Conservation (phyloP, 2,113 vertebrate genomes). For the Aspiorhynchus laticeps region DNA sequence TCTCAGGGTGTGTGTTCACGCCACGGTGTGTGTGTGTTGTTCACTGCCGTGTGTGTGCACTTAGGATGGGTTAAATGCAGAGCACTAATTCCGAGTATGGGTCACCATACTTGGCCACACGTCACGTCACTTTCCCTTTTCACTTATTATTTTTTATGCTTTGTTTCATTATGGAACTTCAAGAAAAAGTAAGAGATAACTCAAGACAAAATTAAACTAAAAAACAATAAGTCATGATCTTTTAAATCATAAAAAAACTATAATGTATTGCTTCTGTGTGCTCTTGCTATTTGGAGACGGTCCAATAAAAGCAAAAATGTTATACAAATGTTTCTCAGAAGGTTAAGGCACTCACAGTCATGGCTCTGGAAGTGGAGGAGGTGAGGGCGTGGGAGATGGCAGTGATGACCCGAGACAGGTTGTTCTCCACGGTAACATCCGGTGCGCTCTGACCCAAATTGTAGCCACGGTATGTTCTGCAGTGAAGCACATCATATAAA, state of each 20-base stretch:
- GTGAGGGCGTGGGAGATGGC: slow-evolving; percentile 87
- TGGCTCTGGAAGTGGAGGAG: slow-evolving; percentile 88
- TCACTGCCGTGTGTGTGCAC: too few relatives aligned
- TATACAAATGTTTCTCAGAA: not conserved
- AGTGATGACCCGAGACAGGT: slow-evolving; percentile 89
- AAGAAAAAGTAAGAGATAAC: not conserved
- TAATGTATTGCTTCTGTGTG: not conserved
- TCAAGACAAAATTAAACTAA: not conserved
- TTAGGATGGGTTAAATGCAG: too few relatives aligned
- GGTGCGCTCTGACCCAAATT: slow-evolving; percentile 81
- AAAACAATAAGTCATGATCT: not conserved
- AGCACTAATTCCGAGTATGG: too few relatives aligned
- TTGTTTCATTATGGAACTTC: not conserved
- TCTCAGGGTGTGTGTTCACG: too few relatives aligned
- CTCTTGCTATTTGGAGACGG: not conserved
- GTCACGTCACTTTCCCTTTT: too few relatives aligned
- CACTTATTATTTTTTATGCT: not conserved
- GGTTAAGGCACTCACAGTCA: slow-evolving; percentile 79
- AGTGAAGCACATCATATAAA: not conserved
- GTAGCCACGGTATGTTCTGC: slow-evolving; percentile 92
- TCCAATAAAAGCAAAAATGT: not conserved
- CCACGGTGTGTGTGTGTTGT: too few relatives aligned
- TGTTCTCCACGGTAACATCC: slow-evolving; percentile 93
- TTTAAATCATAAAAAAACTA: not conserved
- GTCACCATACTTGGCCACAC: too few relatives aligned